A percentile compares a stretch with the other conserved stretches of the same genome.
phyloP scores from a whole-genome alignment of 1,140 invertebrate genomes.

The Drosophila sechellia region DNA sequence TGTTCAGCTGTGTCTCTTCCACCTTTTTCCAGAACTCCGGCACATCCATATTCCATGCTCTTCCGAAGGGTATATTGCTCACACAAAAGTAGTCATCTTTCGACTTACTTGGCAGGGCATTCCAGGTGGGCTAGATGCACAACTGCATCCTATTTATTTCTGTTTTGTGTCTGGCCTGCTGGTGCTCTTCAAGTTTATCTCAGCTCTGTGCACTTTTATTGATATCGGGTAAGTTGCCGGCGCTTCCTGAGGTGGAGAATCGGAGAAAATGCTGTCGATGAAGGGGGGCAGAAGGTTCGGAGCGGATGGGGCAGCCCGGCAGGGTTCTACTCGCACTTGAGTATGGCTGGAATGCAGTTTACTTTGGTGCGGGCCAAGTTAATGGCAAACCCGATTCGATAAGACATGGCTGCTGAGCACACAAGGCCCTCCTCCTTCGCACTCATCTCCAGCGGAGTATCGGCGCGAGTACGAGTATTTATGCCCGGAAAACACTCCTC shows the following conservation, averaged over 20 bases:
- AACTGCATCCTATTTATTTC: neutral
- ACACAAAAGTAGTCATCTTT: neutral
- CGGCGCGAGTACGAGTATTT: slow-evolving; percentile 26
- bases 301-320: neutral
- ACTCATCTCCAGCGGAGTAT: neutral
- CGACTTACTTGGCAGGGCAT: slow-evolving; percentile 2
- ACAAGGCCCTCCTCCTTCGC: slow-evolving; percentile 19
- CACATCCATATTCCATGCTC: slow-evolving; percentile 20
- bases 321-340: slow-evolving; percentile 39
- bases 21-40: neutral
- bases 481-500: slow-evolving; percentile 2
- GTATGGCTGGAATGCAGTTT: slow-evolving; percentile 69
- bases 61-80: neutral
- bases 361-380: slow-evolving; percentile 57
- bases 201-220: slow-evolving; percentile 62
- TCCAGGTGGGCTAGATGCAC: neutral
- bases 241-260: slow-evolving; percentile 42
- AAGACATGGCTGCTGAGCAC: slow-evolving; percentile 69
- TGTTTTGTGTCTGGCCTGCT: slow-evolving; percentile 25
- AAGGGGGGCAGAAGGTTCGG: slow-evolving; percentile 2
- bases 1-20: slow-evolving; percentile 12
- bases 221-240: slow-evolving; percentile 69
- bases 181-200: slow-evolving; percentile 52
- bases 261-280: neutral
- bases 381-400: slow-evolving; percentile 71